Evolutionary conservation across 2,113 vertebrate genomes (phyloP).

Genomic region (Thomomys bottae): DNA sequence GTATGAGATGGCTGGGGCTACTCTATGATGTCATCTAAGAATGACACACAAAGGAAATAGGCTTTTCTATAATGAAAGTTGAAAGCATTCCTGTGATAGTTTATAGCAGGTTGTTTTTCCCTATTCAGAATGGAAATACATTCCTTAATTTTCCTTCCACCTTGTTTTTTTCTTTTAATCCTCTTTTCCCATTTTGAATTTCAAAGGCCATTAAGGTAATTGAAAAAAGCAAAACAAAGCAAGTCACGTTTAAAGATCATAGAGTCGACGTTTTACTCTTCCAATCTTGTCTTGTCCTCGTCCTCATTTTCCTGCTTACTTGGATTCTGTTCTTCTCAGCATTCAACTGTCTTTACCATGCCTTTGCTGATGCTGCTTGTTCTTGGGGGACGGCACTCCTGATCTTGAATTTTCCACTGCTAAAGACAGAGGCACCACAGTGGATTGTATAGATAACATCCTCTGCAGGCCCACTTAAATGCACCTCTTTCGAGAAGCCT

Average conservation of each 20-base stretch:
- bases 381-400: not conserved
- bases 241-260: not conserved
- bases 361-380: not conserved
- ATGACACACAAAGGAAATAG: constrained; percentile 74
- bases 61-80: constrained; percentile 74
- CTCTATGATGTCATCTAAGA: constrained; percentile 78
- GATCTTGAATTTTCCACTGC: not conserved
- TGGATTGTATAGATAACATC: not conserved
- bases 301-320: not conserved
- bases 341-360: not conserved
- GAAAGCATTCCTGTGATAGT: constrained; percentile 67
- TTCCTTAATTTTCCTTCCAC: not conserved
- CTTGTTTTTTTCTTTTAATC: not conserved
- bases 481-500: not conserved
- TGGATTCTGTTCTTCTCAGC: too few relatives aligned
- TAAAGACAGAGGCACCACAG: not conserved
- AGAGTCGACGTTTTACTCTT: not conserved
- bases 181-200: constrained; percentile 29
- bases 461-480: not conserved
- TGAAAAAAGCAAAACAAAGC: not conserved
- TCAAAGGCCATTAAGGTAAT: constrained; percentile 12
- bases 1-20: constrained; percentile 65
- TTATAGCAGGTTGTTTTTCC: not conserved
- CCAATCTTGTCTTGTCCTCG: not conserved
- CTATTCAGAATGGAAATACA: constrained; percentile 12